Percentiles rank a stretch among this genome's conserved stretches.
These are phyloP conservation scores for Merops nubicus DNA, from an alignment of 2,113 vertebrate genomes.

Conservation along the genomic window DNA sequence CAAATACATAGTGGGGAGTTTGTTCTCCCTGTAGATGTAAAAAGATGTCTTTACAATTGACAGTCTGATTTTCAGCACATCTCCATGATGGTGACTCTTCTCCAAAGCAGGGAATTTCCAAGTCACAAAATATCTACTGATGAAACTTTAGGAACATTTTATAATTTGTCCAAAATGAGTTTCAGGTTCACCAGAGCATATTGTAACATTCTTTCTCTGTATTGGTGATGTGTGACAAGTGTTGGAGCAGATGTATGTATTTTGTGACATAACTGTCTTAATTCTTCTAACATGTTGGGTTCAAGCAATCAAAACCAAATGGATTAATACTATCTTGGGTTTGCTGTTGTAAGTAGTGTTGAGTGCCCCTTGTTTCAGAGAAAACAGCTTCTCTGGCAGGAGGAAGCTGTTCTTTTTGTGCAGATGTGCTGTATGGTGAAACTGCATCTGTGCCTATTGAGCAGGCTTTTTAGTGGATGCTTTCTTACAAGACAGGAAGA, in stretches of 20 bases:
- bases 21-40: neutral
- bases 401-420: neutral
- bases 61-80: neutral
- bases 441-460: neutral
- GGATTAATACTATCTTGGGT: neutral
- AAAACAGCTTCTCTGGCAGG: neutral
- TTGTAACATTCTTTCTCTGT: neutral
- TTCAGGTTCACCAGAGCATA: neutral
- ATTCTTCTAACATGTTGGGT: neutral
- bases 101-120: neutral
- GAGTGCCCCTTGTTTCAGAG: neutral
- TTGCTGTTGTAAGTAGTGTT: neutral
- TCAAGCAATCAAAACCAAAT: neutral
- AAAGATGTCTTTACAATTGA: neutral
- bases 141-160: neutral
- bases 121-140: neutral
- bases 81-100: neutral
- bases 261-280: neutral
- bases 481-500: neutral
- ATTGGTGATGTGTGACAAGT: neutral
- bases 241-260: accelerated
- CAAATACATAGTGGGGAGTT: neutral
- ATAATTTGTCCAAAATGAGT: neutral
- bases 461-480: neutral
- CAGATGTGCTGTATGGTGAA: neutral